Evolutionary conservation across 2,113 vertebrate genomes (phyloP).

Genomic region (Heteronetta atricapilla): DNA sequence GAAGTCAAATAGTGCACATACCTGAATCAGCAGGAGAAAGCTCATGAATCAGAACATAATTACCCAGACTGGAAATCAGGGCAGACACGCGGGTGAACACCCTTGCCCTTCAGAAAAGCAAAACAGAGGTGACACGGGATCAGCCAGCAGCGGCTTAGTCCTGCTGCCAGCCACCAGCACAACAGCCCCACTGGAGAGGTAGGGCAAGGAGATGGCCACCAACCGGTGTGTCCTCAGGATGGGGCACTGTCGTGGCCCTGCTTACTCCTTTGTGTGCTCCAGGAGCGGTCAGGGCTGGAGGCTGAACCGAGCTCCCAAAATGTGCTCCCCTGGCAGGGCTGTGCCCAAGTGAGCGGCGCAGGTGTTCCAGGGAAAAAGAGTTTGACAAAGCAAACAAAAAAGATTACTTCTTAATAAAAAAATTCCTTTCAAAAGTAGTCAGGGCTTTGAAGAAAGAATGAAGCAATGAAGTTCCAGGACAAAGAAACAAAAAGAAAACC

Average conservation of each 20-base stretch:
- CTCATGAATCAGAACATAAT: constrained; percentile 22
- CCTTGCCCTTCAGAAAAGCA: not conserved
- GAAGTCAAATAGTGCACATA: constrained; percentile 28
- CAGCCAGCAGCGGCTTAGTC: not conserved
- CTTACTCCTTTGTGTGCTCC: not conserved
- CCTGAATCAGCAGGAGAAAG: constrained; percentile 25
- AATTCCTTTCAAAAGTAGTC: constrained; percentile 36
- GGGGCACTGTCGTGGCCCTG: not conserved
- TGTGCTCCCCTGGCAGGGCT: not conserved
- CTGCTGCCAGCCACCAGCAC: not conserved
- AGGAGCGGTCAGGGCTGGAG: rapidly evolving
- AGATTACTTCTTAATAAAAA: constrained; percentile 17
- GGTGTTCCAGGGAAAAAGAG: not conserved
- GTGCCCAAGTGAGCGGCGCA: not conserved
- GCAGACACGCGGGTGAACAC: not conserved
- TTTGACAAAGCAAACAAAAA: not conserved
- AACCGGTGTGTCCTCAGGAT: rapidly evolving
- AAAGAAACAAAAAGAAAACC: not conserved
- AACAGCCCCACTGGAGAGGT: not conserved
- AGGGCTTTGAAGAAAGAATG: not conserved
- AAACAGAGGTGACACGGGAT: not conserved
- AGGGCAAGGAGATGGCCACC: not conserved
- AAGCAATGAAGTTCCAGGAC: not conserved
- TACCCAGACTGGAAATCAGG: constrained; percentile 37
- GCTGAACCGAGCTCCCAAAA: not conserved